phyloP scores from a whole-genome alignment of 2,888 invertebrate genomes.

The Aspidiotus destructor region DNA sequence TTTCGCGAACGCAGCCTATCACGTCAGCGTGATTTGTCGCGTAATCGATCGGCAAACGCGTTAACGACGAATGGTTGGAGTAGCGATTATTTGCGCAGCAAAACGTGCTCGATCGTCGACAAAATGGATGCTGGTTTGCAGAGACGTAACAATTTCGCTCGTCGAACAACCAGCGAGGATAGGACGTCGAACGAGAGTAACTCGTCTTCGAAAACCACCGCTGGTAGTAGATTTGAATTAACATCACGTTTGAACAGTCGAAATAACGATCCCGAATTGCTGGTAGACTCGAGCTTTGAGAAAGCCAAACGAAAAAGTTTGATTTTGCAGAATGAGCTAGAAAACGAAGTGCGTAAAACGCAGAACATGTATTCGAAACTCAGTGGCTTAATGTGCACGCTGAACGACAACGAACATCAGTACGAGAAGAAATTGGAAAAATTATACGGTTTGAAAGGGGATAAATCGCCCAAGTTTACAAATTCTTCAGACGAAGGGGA shows the following conservation, averaged over 20 bases:
- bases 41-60: slow-evolving; percentile 18
- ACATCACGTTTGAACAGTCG: background rate
- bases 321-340: slow-evolving; percentile 22
- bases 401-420: slow-evolving; percentile 20
- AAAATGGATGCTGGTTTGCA: background rate
- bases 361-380: slow-evolving; percentile 20
- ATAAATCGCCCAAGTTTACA: no score
- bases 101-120: slow-evolving; percentile 16
- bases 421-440: slow-evolving; percentile 24
- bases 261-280: background rate
- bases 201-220: background rate
- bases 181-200: background rate
- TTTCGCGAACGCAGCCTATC: slow-evolving; percentile 24
- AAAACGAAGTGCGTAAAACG: slow-evolving; percentile 27
- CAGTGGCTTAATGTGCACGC: slow-evolving; percentile 15
- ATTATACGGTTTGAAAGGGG: slow-evolving; percentile 9
- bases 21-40: slow-evolving; percentile 24
- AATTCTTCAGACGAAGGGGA: no score
- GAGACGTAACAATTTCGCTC: background rate
- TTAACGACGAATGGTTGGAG: background rate
- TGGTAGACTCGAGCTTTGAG: slow-evolving; percentile 3
- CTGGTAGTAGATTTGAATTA: background rate
- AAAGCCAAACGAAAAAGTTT: slow-evolving; percentile 11
- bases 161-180: slow-evolving; percentile 19
- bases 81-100: slow-evolving; percentile 16